Evolutionary conservation across 2,888 invertebrate species (phyloP), one percentile per base, ranked within the genome.

Genomic region (Pristionchus japonicus): DNA sequence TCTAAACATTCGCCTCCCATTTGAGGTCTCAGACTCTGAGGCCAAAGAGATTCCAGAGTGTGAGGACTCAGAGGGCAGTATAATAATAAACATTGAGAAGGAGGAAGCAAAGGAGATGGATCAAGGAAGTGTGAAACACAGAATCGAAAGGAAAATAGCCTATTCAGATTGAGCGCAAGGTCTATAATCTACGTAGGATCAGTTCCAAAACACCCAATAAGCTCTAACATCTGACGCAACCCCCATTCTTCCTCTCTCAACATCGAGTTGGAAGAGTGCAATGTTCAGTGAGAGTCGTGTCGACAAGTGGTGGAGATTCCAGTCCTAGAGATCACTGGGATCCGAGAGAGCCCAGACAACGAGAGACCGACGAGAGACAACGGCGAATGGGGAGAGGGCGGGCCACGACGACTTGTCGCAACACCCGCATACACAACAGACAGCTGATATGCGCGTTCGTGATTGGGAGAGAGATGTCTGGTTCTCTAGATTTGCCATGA

Each of bases 341-440:
- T 43, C 20, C 6, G 34, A 37, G 64, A 85, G 85, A 43, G 67
- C 17, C 6, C n/a, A 47, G 70, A 74, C 23, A 49, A 49, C 1
- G 20, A 74, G 37, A 86, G 86, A 40, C 0, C 2, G 74, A 27
- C 4, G 27, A 31, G 77, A 86, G 47, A 86, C 49, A 20, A 9
- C 0, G 86, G 3, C 47, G 61, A 40, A 31, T n/a, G 49, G 86
- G 34, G 86, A 70, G 86, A 49, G 49, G 6, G 43, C 3, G 61
- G 40, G 11, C 23, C 2, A 15, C 40, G 13, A n/a, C 23, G 49
- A 27, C 34, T 52, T 52, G 43, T 83, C 82, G 49, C 82, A 52
- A 83, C 82, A 49, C 34, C 82, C 17, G 43, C 43, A 77, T 43
- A 77, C 77, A 77, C 77, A 77, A 43, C 40, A 77, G 77, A 77